Base-by-base conservation (phyloP, 2,113 vertebrate genomes). In the Montifringilla adamsi region DNA sequence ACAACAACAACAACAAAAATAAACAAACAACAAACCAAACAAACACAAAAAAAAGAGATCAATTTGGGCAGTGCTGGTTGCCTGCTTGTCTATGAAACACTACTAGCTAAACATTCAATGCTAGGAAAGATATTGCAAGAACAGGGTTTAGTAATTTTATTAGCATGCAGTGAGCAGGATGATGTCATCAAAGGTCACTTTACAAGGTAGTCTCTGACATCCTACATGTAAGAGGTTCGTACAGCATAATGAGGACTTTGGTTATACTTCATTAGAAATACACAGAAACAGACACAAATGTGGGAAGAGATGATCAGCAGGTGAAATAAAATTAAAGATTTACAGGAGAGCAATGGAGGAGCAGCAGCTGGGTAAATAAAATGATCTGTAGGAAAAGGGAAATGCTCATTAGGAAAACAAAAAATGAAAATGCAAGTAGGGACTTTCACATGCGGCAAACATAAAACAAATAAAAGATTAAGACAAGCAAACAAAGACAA, bases 41-140 rank as follows among this genome's bases (percentile, higher is more conserved):
- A 90, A 89, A 97, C 93, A 97, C 90, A 97, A 98, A 98, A 98
- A 97, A 94, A 93, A 41, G 39, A 41, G 66, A 95, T 94, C 94
- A 95, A 96, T 98, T 98, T 97, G 99, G 98, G 98, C 98, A 99
- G 99, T 96, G 98, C 99, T 99, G 99, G 99, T 99, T 99, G 99
- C 99, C 99, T 99, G 99, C 99, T 99, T 99, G 99, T 99, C 99
- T 99, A 98, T 98, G 98, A 98, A 98, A 99, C 98, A 98, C 97
- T 96, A 97, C 98, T 98, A 98, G 97, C 97, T 98, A 96, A 97
- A 98, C 98, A 98, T 97, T 98, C 98, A 98, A 96, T 91, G 93
- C 97, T 98, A 98, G 94, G 93, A 96, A 96, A 94, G 97, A 98
- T 95, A 94, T 91, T 96, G 97, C 96, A 95, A 98, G 86, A 90